Base-by-base conservation (phyloP, 2,113 vertebrate genomes). In the Siphamia tubifer region DNA sequence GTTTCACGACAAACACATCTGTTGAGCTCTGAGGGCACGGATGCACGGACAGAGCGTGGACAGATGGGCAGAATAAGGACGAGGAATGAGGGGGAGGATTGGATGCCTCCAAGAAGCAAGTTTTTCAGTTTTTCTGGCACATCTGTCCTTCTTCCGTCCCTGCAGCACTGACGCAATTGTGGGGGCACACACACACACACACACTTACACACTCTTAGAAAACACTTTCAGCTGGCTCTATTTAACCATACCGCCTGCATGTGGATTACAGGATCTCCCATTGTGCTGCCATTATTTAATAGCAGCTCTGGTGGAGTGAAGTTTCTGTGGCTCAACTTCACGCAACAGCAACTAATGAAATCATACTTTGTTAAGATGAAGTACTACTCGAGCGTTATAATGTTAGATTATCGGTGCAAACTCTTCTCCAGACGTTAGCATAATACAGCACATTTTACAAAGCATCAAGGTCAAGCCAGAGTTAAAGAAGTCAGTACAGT, bases 1-100 rank as follows among this genome's bases (percentile, higher is more conserved):
- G 69, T 25, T 66, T 79, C 56, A 79, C 75, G 60, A 66, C 65
- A 74, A 62, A 58, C 71, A 74, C 70, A 80, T 81, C 70, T 85
- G 82, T 63, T 57, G 30, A 39, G 57, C 47, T 67, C 51, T 35
- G 49, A 56, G 53, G 43, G 27, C 16, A 32, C 0, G 42, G 35
- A 35, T 0, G 7, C 16, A 43, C 4, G 0, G 49, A 34, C 5
- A 5, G 28, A 42, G 17, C 5, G 6, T 2, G 27, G 17, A 47
- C 28, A 54, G 51, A 55, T 20, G 15, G 4, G 12, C 4, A 19
- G 30, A 30, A 24, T 31, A 16, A 15, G 10, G 34, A 36, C 12
- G 1, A n/a, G n/a, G 32, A 43, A 2, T 1, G 4, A 19, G 4
- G 25, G 42, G 9, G 40, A 9, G 16, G 11, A 9, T 28, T 63